Percentiles rank a stretch among this genome's conserved stretches.
phyloP scores from a whole-genome alignment of 2,888 invertebrate species.

The Phengaris alcon region DNA sequence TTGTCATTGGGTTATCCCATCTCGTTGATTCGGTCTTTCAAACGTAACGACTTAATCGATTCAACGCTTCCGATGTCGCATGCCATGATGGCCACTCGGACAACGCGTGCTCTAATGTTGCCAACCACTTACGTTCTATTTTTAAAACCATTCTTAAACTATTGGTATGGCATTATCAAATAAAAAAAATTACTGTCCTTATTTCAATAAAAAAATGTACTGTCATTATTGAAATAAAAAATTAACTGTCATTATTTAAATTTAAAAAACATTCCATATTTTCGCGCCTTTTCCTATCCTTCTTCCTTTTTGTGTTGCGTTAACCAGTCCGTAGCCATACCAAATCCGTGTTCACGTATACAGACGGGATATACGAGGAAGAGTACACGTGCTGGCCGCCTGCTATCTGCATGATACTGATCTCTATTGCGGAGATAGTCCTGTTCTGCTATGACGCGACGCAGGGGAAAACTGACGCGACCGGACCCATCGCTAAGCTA shows the following conservation, averaged over 20 bases:
- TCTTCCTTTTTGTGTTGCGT: constrained; percentile 54
- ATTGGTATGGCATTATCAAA: not conserved
- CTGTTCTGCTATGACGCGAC: constrained; percentile 81
- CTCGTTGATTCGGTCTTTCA: constrained; percentile 42
- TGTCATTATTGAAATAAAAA: not conserved
- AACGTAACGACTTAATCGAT: constrained; percentile 55
- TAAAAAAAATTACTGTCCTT: not conserved
- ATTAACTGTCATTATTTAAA: not conserved
- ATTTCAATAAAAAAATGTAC: too few species aligned
- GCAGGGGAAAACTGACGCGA: constrained; percentile 67
- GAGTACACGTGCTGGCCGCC: constrained; percentile 97
- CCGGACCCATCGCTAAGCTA: constrained; percentile 88
- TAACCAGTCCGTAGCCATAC: constrained; percentile 54
- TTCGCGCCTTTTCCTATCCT: constrained; percentile 30
- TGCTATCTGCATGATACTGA: constrained; percentile 92
- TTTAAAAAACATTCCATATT: not conserved
- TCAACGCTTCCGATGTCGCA: constrained; percentile 54
- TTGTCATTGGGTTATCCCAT: constrained; percentile 15
- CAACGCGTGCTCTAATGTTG: constrained; percentile 55
- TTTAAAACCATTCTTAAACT: not conserved
- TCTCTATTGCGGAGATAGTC: constrained; percentile 92
- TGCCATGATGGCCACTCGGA: constrained; percentile 51
- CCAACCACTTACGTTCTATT: constrained; percentile 32
- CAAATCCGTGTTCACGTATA: constrained; percentile 65
- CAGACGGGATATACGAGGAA: constrained; percentile 91